Evolutionary conservation across 37 sponge, comb jelly and placozoan genomes (phyloP).

Genomic region (Agelas oroides): DNA sequence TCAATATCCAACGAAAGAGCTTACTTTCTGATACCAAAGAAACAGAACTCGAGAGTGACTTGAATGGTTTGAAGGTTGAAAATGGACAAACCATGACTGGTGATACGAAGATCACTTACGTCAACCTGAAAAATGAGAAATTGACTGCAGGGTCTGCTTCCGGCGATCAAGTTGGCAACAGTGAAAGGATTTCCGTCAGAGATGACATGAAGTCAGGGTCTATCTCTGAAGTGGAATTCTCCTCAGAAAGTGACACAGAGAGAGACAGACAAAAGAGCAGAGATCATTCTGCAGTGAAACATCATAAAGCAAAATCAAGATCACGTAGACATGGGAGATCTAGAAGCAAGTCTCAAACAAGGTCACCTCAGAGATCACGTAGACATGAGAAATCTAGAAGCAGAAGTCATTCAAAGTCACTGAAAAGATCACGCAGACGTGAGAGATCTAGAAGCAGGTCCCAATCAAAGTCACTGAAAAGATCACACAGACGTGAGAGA

Average conservation of each 20-base stretch:
- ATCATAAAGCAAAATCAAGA: background rate
- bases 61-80: background rate
- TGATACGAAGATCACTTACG: constrained; percentile 8
- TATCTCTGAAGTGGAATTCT: too few species aligned
- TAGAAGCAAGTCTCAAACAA: background rate
- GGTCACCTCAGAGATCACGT: background rate
- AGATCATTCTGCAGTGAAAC: background rate
- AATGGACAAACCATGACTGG: background rate
- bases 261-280: background rate
- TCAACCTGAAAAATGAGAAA: background rate
- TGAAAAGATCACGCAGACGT: too few species aligned
- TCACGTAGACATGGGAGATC: background rate
- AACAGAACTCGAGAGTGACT: too few species aligned
- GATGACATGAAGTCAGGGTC: too few species aligned
- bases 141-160: too few species aligned
- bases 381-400: background rate
- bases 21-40: too few species aligned
- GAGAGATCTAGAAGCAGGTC: too few species aligned
- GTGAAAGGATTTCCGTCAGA: too few species aligned
- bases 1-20: too few species aligned
- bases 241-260: background rate
- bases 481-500: background rate
- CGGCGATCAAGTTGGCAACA: too few species aligned
- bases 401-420: too few species aligned
- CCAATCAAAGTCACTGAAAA: too few species aligned